Base-by-base conservation (phyloP, 2,797 vertebrate species). In the Podargus strigoides region DNA sequence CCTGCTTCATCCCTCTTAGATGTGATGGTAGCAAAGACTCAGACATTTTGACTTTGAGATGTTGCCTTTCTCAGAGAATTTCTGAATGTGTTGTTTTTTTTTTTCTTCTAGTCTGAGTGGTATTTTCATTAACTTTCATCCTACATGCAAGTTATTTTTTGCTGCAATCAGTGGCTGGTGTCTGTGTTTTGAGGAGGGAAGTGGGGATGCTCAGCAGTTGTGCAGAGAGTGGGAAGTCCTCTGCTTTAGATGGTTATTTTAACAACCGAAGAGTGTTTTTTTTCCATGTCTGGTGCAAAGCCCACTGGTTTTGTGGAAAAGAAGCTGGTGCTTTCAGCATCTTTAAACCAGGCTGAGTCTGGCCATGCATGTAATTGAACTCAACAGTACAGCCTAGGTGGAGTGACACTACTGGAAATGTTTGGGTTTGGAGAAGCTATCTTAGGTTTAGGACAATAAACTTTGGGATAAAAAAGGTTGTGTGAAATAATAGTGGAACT, bases 71-170 rank as follows among this genome's bases (percentile, higher is more conserved):
- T 39, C 23, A 3, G 24, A 41, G 27, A 44, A 17, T 50, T 69
- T 19, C 2, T 50, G 14, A 24, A 44, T 49, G 19, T 44, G 42
- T 44, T 44, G 6, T 44, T 41, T 12, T 41, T 44, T 24, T 36
- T 4, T 79, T 58, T 32, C 19, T 56, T 53, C 10, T 36, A n/a
- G 6, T 36, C 14, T 53, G n/a, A 49, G 46, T 34, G 20, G 22
- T 34, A 0, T 89, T 80, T 79, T 66, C 59, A 16, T 56, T 23
- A 9, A 3, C 3, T 0, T 5, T 72, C 4, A 1, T 7, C 39
- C 41, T 32, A 22, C 32, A 23, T 26, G 10, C 47, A 36, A 8
- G 4, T 63, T 2, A 0, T 44, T 76, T 59, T 23, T 74, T 75
- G 46, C 26, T 62, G 56, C 10, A 3, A 0, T 26, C 3, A 4